Evolutionary conservation across 2,113 vertebrate genomes (phyloP).

Genomic region (Heterocephalus glaber): DNA sequence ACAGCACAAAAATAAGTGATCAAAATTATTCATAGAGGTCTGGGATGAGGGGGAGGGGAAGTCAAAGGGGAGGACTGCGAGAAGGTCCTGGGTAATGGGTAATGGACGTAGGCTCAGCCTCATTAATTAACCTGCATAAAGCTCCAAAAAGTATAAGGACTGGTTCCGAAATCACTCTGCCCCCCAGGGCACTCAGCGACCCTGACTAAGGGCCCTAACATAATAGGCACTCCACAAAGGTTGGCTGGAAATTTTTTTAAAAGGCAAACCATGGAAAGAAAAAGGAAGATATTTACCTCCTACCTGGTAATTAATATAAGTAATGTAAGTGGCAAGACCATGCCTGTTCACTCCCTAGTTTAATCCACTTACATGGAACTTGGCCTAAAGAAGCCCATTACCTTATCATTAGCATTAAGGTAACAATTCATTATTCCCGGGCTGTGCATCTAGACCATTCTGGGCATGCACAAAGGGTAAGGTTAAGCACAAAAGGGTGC

Average conservation of each 20-base stretch:
- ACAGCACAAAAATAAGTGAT: not conserved
- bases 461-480: not conserved
- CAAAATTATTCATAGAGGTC: not conserved
- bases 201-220: not conserved
- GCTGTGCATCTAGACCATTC: not conserved
- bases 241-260: not conserved
- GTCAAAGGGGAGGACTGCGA: not conserved
- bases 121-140: not conserved
- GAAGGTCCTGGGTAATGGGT: too few relatives aligned
- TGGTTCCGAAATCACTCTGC: not conserved
- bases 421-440: conserved; percentile 3
- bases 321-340: conserved; percentile 53
- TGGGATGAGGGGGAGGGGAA: not conserved
- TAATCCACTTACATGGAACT: conserved; percentile 61
- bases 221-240: not conserved
- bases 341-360: conserved; percentile 40
- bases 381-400: conserved; percentile 40
- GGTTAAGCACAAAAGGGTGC: not conserved
- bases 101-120: not conserved
- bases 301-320: conserved; percentile 36
- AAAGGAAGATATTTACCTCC: conserved; percentile 66
- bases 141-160: not conserved
- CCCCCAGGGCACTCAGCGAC: not conserved
- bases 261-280: conserved; percentile 24
- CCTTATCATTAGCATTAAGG: conserved; percentile 39